Evolutionary conservation across 2,888 invertebrate species (phyloP).

Genomic region (Lacanobia oleracea): DNA sequence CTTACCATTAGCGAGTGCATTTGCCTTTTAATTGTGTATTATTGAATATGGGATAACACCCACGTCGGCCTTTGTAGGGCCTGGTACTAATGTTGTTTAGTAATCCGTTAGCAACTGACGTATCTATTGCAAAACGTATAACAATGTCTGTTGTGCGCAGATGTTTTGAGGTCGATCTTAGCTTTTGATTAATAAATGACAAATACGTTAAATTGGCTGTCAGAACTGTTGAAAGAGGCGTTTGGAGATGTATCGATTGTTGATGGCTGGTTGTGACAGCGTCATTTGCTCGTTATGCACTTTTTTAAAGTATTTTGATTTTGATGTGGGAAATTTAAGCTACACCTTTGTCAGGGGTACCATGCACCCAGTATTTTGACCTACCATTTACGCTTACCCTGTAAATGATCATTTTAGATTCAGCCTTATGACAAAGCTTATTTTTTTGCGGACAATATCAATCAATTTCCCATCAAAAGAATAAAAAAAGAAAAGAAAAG

Average conservation of each 20-base stretch:
- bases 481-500: too few relatives aligned
- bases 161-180: conserved; percentile 48
- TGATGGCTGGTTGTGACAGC: not conserved
- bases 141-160: conserved; percentile 50
- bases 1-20: conserved; percentile 76
- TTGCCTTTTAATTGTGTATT: conserved; percentile 84
- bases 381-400: too few relatives aligned
- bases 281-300: not conserved
- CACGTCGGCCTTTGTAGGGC: conserved; percentile 68
- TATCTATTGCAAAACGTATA: conserved; percentile 60
- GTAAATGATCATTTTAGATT: not conserved
- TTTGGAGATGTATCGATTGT: not conserved
- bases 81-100: conserved; percentile 66
- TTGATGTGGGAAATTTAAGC: not conserved
- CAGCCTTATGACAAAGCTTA: not conserved
- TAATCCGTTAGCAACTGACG: conserved; percentile 53
- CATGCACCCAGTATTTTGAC: too few relatives aligned
- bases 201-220: conserved; percentile 18
- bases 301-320: not conserved
- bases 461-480: not conserved
- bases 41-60: conserved; percentile 74
- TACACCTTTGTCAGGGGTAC: not conserved
- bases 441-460: not conserved
- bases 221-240: not conserved
- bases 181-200: conserved; percentile 28